Percentiles rank a stretch among this genome's conserved stretches.
Conservation (phyloP, 1,140 invertebrate species). For the Tetragonula clypearis region DNA sequence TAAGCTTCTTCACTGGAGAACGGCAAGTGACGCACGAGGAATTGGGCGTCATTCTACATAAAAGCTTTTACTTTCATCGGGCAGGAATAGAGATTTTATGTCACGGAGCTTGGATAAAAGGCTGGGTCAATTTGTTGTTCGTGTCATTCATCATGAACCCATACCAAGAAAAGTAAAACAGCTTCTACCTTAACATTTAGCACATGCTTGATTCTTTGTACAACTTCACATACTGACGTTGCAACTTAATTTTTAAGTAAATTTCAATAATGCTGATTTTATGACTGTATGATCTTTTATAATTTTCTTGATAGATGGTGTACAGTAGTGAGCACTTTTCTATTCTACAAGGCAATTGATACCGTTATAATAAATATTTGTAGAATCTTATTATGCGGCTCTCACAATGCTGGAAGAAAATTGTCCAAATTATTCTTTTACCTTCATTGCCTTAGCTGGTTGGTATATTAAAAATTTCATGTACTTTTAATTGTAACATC, state of each 20-base stretch:
- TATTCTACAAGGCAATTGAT: conserved; percentile 71
- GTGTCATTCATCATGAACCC: conserved; percentile 69
- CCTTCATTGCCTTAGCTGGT: conserved; percentile 73
- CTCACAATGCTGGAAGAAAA: conserved; percentile 54
- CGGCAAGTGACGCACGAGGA: conserved; percentile 47
- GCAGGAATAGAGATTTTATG: conserved; percentile 65
- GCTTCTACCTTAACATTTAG: conserved; percentile 10
- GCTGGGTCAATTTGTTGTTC: conserved; percentile 70
- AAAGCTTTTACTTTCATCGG: conserved; percentile 71
- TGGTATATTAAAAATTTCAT: conserved; percentile 23
- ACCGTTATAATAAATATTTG: conserved; percentile 67
- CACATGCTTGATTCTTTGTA: not conserved
- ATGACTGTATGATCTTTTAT: conserved; percentile 15
- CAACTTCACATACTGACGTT: not conserved
- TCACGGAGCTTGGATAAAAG: conserved; percentile 66
- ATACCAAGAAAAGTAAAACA: conserved; percentile 69
- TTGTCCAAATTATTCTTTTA: conserved; percentile 68
- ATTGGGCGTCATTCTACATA: conserved; percentile 61
- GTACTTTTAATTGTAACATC: conserved; percentile 9
- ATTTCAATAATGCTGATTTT: not conserved
- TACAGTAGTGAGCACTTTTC: conserved; percentile 61
- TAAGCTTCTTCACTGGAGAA: conserved; percentile 41
- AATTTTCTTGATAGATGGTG: conserved; percentile 66
- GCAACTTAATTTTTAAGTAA: not conserved
- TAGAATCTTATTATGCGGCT: conserved; percentile 66